Percentiles rank a stretch among this genome's conserved stretches.
Evolutionary conservation across 2,113 vertebrate species (phyloP).

Genomic region (Pedionomus torquatus): DNA sequence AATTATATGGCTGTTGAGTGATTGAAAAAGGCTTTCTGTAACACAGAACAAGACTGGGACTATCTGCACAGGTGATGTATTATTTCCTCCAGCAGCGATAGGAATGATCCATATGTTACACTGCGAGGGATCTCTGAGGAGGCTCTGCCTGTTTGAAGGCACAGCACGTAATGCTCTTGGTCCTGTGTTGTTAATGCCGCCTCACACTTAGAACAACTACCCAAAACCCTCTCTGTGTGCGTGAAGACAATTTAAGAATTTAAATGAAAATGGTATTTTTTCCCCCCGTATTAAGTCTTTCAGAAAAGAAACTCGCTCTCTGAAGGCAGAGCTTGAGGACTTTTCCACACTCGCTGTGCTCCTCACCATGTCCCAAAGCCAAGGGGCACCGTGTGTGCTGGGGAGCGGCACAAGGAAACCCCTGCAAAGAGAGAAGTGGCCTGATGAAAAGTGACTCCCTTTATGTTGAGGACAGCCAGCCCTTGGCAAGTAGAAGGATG

Average conservation of each 20-base stretch:
- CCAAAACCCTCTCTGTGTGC: accelerated
- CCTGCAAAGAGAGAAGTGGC: accelerated
- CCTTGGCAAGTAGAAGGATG: accelerated
- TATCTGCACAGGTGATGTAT: neutral
- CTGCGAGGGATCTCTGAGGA: neutral
- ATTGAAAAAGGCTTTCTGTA: neutral
- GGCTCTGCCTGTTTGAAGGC: neutral
- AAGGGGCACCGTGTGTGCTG: accelerated
- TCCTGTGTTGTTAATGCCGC: accelerated
- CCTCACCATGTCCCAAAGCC: accelerated
- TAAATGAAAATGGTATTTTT: neutral
- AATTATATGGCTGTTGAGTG: conserved; percentile 20
- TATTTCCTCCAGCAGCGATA: neutral
- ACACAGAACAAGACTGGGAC: neutral
- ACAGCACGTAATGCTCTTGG: neutral
- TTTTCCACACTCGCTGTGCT: accelerated
- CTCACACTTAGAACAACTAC: neutral
- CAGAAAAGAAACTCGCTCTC: neutral
- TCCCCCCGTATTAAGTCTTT: neutral
- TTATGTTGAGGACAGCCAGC: accelerated
- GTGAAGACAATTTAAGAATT: neutral
- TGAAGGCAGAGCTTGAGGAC: neutral
- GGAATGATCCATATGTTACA: accelerated
- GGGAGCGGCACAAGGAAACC: neutral
- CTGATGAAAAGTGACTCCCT: accelerated